Base-by-base conservation (phyloP, 2,113 vertebrate genomes). In the Ochotona princeps region DNA sequence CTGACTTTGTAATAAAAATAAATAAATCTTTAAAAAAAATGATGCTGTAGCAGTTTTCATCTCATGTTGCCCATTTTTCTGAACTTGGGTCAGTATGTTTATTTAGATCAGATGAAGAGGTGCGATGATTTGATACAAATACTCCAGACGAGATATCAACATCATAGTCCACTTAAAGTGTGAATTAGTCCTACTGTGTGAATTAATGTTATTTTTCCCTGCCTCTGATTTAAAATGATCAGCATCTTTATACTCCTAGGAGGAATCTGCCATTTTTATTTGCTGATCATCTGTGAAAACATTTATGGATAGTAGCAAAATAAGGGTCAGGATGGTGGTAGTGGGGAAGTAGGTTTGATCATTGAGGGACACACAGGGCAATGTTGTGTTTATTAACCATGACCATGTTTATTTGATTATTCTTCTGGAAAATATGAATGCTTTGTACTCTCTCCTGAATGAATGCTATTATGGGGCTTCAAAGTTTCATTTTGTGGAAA, bases 81-180 rank as follows among this genome's bases (percentile, higher is more conserved):
- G 86, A 91, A 94, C 66, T 93, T 97, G 81, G 70, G 61, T 35
- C 90, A 28, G 90, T 57, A 81, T 70, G 69, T 90, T 85, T 87
- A 44, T 95, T 93, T 94, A 90, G 60, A 79, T 49, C 51, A 83
- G 83, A 79, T 92, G 92, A 94, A 30, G 60, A 80, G 70, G 86
- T 73, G 8, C 61, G 44, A 44, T 72, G 65, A 79, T 15, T 75
- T 38, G 44, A 89, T 92, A 74, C 60, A 90, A 69, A 75, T 92
- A 54, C 57, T 78, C 49, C 95, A 61, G 93, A 94, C 88, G 70
- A 91, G 51, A 80, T 66, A 69, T 12, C n/a, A 70, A 73, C 92
- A 73, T 89, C 2, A 38, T 54, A 8, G 88, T 80, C 65, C 83
- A 7, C n/a, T 88, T 11, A 66, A 92, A 90, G 49, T 86, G 17